Evolutionary conservation across 2,888 invertebrate genomes (phyloP).

Genomic region (Gymnosoma rotundatum): DNA sequence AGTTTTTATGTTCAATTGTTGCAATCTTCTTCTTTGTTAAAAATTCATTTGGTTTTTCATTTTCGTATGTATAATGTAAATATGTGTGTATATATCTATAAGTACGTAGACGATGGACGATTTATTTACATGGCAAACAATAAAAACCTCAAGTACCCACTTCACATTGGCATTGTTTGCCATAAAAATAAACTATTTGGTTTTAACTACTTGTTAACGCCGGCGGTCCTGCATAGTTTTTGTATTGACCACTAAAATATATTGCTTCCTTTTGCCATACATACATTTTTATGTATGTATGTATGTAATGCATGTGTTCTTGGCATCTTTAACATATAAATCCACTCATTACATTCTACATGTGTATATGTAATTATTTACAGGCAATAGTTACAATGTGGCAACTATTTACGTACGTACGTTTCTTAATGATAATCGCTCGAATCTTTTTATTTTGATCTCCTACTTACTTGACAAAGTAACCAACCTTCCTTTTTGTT

Average conservation of each 20-base stretch:
- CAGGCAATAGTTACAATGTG: conserved; percentile 23
- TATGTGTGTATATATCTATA: too few relatives aligned
- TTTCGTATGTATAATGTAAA: neutral
- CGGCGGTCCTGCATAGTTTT: conserved; percentile 62
- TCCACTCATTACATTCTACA: conserved; percentile 3
- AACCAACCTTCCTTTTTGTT: conserved; percentile 15
- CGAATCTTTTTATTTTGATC: conserved; percentile 56
- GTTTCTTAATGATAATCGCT: conserved; percentile 57
- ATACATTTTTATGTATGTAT: neutral
- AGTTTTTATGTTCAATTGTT: conserved; percentile 43
- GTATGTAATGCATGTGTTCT: conserved; percentile 14
- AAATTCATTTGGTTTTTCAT: conserved; percentile 34
- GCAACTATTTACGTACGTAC: neutral
- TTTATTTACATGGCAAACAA: conserved; percentile 77
- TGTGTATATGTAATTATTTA: neutral
- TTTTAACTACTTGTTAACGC: conserved; percentile 74
- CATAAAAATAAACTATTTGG: conserved; percentile 53
- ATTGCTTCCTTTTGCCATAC: conserved; percentile 48
- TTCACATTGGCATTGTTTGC: conserved; percentile 72
- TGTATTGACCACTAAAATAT: conserved; percentile 40
- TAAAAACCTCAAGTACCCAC: conserved; percentile 77
- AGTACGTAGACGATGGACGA: conserved; percentile 67
- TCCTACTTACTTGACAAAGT: conserved; percentile 34
- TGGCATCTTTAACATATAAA: conserved; percentile 35
- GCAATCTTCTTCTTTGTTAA: conserved; percentile 42